Percentiles rank a stretch among this genome's conserved stretches.
Evolutionary conservation across 2,113 vertebrate genomes (phyloP).

Genomic region (Leucopsar rothschildi): DNA sequence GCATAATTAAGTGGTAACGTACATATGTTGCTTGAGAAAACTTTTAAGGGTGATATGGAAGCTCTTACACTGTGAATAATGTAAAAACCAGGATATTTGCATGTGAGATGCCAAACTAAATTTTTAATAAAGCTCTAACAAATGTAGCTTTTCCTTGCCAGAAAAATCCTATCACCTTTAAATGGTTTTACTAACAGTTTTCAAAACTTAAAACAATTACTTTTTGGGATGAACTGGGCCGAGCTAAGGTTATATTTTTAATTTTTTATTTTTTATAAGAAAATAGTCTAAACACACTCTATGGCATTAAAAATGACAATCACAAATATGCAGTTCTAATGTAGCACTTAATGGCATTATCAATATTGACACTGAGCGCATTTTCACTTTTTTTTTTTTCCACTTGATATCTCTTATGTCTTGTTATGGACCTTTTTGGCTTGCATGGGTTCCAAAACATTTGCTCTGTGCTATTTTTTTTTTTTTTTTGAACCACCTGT

Average conservation of each 20-base stretch:
- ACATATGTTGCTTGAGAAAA: conserved; percentile 85
- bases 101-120: conserved; percentile 82
- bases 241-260: conserved; percentile 71
- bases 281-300: conserved; percentile 76
- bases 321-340: conserved; percentile 77
- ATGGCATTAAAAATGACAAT: conserved; percentile 71
- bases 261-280: neutral
- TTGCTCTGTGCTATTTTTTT: conserved; percentile 64
- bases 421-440: conserved; percentile 72
- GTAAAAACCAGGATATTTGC: conserved; percentile 71
- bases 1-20: conserved; percentile 86
- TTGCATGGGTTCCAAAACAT: conserved; percentile 83
- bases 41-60: conserved; percentile 85
- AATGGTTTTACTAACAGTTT: conserved; percentile 84
- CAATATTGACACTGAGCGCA: conserved; percentile 75
- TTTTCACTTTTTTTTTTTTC: conserved; percentile 71
- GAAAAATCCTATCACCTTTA: conserved; percentile 83
- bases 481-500: conserved; percentile 74
- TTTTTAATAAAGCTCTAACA: conserved; percentile 77
- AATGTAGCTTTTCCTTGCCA: conserved; percentile 71
- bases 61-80: conserved; percentile 72
- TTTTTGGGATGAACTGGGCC: conserved; percentile 81
- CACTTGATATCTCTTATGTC: conserved; percentile 75
- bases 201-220: conserved; percentile 75
- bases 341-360: conserved; percentile 79